Evolutionary conservation across 1,140 invertebrate species (phyloP), one percentile per base, ranked within the genome.

Genomic region (Bombus sylvicola): DNA sequence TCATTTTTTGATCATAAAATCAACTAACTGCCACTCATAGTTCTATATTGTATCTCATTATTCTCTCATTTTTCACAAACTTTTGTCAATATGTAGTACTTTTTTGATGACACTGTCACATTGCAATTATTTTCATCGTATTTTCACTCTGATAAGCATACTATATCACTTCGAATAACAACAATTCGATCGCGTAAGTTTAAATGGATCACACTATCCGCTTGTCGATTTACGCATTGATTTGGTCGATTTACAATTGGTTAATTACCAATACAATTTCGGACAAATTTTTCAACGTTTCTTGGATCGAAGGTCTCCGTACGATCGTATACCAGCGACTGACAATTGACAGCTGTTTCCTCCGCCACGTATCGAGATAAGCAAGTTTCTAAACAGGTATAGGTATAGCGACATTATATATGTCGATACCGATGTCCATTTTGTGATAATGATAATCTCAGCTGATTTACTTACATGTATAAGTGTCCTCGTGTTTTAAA

Each of bases 331-430:
- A 1, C 39, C 15, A 53, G 5, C 47, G 47, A 85, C 83, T 79
- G 75, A 66, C 37, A 22, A 69, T 53, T 25, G 66, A 68, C 73
- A 34, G 12, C 15, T 13, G 31, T 68, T 83, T 57, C 62, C 62
- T n/a, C 34, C 22, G 10, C 57, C 62, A 57, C 73, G 28, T 77
- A 77, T 47, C 41, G 41, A 41, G 74, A 83, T 83, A 83, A 83
- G 81, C 43, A 53, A 39, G 25, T n/a, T 34, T 41, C 13, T 31
- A 6, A 57, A 77, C 62, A 77, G 73, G 59, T 74, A 74, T 43
- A 39, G 28, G 0, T 2, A 18, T 75, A 34, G 10, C 18, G 47
- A 31, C 1, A 25, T 43, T 13, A 28, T 41, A 15, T 25, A 1
- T 31, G 15, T 0, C 25, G 25, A 41, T 59, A 43, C 10, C 1